Conservation (phyloP, 2,797 vertebrate genomes). For the Tamandua tetradactyla region DNA sequence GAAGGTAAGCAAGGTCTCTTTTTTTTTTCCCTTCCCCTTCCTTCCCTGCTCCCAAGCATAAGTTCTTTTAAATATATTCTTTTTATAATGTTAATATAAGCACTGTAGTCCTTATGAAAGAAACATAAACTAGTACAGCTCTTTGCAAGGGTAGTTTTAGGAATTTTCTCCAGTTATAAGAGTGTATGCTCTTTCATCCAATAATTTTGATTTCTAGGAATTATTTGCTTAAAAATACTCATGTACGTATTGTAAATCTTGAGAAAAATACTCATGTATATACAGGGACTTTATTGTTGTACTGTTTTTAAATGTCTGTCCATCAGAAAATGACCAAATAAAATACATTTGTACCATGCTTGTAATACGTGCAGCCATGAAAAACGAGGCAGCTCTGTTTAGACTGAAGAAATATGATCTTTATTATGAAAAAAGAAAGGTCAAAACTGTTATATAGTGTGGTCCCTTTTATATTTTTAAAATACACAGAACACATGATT, state of each 20-base stretch:
- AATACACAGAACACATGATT: neutral
- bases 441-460: neutral
- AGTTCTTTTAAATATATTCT: neutral
- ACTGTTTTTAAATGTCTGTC: conserved; percentile 34
- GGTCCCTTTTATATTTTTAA: conserved; percentile 24
- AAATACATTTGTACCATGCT: neutral
- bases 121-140: neutral
- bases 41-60: neutral
- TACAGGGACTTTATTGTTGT: neutral
- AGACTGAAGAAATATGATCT: conserved; percentile 13
- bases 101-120: neutral
- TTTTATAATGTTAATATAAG: neutral
- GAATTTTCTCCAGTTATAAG: conserved; percentile 26
- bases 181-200: conserved; percentile 13
- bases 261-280: neutral
- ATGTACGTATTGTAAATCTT: no score
- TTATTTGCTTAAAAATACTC: conserved; percentile 23
- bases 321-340: conserved; percentile 35
- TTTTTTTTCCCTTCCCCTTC: neutral
- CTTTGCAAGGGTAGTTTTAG: neutral
- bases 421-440: neutral
- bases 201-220: conserved; percentile 44
- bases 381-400: neutral
- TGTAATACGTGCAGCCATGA: neutral
- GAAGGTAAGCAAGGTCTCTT: conserved; percentile 89